phyloP scores from a whole-genome alignment of 2,797 vertebrate species.

The Crenichthys baileyi region DNA sequence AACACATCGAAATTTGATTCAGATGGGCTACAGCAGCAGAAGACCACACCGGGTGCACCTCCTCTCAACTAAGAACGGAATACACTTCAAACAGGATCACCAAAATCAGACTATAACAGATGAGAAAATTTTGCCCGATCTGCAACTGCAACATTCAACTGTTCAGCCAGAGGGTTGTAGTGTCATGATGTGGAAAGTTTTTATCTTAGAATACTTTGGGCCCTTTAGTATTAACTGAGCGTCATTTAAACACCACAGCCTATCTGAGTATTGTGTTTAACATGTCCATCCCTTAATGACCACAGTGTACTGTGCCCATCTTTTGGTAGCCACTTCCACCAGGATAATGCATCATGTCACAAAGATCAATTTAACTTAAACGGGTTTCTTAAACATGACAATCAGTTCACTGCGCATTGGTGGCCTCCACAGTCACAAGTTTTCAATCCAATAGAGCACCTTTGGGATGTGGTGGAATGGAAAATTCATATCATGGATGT shows the following conservation, averaged over 20 bases:
- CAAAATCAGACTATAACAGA: not conserved
- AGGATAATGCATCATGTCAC: not conserved
- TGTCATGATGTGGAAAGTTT: not conserved
- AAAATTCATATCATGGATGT: not conserved
- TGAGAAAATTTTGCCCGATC: not conserved
- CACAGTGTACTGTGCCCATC: not conserved
- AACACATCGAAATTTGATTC: not conserved
- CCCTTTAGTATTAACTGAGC: not conserved
- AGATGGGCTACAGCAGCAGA: not conserved
- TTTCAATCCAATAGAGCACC: too few relatives aligned
- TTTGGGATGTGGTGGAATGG: too few relatives aligned
- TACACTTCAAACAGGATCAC: not conserved
- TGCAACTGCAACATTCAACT: not conserved
- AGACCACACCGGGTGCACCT: not conserved
- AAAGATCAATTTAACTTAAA: not conserved
- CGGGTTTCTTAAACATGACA: not conserved
- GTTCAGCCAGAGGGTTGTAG: not conserved
- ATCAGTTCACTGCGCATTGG: too few relatives aligned
- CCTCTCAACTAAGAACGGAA: not conserved
- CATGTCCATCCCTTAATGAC: too few relatives aligned
- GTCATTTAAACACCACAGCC: not conserved
- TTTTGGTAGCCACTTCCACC: not conserved
- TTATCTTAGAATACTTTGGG: not conserved
- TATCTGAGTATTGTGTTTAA: not conserved
- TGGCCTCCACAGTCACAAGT: too few relatives aligned